Conservation (phyloP, 2,888 invertebrate species). For the Macaria notata region DNA sequence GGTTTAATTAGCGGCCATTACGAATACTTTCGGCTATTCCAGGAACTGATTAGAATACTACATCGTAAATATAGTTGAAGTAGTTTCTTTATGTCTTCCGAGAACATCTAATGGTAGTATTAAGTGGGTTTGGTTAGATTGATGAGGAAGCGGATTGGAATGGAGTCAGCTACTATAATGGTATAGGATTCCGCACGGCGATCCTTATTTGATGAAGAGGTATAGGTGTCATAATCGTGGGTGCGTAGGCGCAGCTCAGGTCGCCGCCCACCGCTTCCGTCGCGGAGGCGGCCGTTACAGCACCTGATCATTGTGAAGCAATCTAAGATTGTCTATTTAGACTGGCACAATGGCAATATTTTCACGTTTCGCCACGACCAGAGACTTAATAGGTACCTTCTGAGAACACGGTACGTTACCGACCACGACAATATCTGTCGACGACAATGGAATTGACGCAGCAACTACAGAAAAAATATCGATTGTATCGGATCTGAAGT, state of each 20-base stretch:
- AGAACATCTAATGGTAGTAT: conserved; percentile 30
- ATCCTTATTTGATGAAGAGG: conserved; percentile 68
- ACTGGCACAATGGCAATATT: conserved; percentile 23
- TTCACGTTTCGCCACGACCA: conserved; percentile 8
- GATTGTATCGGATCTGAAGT: too few species aligned
- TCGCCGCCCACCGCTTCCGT: conserved; percentile 76
- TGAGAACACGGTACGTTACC: too few species aligned
- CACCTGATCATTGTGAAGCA: conserved; percentile 70
- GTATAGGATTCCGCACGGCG: conserved; percentile 52
- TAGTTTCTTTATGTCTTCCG: conserved; percentile 27
- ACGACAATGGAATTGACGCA: too few species aligned
- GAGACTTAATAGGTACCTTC: too few species aligned
- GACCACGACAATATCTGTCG: too few species aligned
- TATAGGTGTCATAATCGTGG: conserved; percentile 71
- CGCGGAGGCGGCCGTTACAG: conserved; percentile 64
- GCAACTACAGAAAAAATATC: too few species aligned
- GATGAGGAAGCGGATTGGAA: conserved; percentile 35
- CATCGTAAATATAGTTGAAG: conserved; percentile 34
- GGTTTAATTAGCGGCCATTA: conserved; percentile 42
- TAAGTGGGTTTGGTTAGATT: conserved; percentile 20
- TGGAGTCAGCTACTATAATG: conserved; percentile 39
- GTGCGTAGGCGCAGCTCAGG: conserved; percentile 64
- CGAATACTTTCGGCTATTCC: conserved; percentile 41
- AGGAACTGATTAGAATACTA: conserved; percentile 34
- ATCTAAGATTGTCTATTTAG: conserved; percentile 42